Base-by-base conservation (phyloP, 2,797 vertebrate genomes). In the Coracias cyanogaster region DNA sequence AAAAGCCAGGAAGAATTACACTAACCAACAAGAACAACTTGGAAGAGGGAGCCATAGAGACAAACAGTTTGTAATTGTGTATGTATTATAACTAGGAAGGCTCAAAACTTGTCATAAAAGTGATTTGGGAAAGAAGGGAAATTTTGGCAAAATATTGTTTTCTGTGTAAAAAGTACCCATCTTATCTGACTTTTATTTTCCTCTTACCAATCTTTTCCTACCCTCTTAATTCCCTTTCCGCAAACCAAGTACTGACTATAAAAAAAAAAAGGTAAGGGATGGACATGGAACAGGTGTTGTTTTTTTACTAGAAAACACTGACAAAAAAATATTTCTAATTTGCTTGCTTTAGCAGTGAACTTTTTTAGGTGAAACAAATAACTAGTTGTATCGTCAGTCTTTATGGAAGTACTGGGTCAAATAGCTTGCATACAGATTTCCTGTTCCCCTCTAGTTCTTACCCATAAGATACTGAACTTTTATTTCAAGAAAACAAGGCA, bases 1-100 rank as follows among this genome's bases (percentile, higher is more conserved):
- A 73, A 91, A 96, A 89, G 41, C 41, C 87, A 89, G 79, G 82
- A 91, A 79, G 77, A 92, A 85, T 86, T 87, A 86, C 66, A 85
- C 24, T 86, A 74, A 89, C 84, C 66, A 74, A 76, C 48, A 72
- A 84, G 48, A 95, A 41, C 39, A 80, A 81, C 51, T 46, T 82
- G 39, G 64, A 96, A 78, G 21, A 86, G 20, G 7, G 12, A 91
- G 82, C 45, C 24, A 37, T 35, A 51, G 28, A 66, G n/a, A 66
- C 35, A 82, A 82, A 66, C 70, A 54, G 18, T 84, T 93, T 86
- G 20, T 51, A 22, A 7, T 37, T 39, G 25, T 62, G 14, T 37
- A 14, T 13, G 28, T 58, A 5, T 41, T 70, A 43, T 14, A 89
- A 62, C 7, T 33, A 33, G 33, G 14, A 77, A 85, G 18, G 16